Conservation (phyloP, 1,140 invertebrate species). For the Proales similis region DNA sequence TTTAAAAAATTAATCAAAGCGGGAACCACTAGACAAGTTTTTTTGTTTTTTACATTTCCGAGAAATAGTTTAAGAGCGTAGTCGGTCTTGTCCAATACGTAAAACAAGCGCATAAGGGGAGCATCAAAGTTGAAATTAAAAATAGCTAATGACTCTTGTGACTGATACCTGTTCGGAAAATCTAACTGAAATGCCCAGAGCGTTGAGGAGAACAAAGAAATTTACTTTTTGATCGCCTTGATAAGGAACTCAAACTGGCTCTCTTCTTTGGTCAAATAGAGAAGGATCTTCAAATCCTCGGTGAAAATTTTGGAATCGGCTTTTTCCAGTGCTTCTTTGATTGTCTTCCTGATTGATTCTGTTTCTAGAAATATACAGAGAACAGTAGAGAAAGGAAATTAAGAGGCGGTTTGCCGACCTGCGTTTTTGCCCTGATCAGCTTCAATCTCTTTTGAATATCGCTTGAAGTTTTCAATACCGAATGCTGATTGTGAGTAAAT, state of each 20-base stretch:
- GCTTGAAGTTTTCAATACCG: constrained; percentile 29
- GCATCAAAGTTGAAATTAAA: constrained; percentile 34
- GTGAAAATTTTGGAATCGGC: constrained; percentile 30
- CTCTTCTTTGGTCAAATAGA: constrained; percentile 26
- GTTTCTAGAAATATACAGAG: neutral
- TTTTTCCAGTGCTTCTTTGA: constrained; percentile 25
- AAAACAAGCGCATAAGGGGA: constrained; percentile 18
- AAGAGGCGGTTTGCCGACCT: neutral
- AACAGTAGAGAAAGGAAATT: neutral
- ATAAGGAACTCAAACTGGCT: constrained; percentile 19
- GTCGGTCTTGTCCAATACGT: constrained; percentile 24
- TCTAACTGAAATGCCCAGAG: too few relatives aligned
- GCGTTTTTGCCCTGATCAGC: constrained; percentile 34
- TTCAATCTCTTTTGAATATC: constrained; percentile 22
- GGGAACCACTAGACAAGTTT: too few relatives aligned
- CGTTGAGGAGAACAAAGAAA: too few relatives aligned
- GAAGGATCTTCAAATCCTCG: constrained; percentile 19
- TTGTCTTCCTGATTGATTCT: constrained; percentile 8
- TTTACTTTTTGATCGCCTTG: constrained; percentile 25
- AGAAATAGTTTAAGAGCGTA: constrained; percentile 13
- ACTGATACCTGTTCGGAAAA: too few relatives aligned
- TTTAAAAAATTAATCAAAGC: too few relatives aligned
- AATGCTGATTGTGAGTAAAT: constrained; percentile 17
- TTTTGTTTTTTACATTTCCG: constrained; percentile 17
- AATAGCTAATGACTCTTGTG: constrained; percentile 30